phyloP scores from a whole-genome alignment of 2,797 vertebrate species.

The Sebastiscus albofasciatus region DNA sequence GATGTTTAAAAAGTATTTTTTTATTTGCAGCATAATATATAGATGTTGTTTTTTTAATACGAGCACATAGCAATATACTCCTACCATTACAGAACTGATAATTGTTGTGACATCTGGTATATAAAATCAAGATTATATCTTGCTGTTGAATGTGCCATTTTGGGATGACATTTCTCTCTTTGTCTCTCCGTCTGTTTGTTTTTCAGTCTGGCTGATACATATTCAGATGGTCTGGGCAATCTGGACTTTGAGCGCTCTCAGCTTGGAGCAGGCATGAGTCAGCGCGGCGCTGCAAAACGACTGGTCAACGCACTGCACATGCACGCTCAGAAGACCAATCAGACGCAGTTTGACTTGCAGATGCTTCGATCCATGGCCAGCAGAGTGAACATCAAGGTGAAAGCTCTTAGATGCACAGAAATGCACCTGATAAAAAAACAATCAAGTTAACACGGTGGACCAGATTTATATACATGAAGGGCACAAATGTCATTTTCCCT shows the following conservation, averaged over 20 bases:
- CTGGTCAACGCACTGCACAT: conserved; percentile 90
- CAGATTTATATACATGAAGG: neutral
- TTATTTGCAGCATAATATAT: neutral
- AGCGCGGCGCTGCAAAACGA: conserved; percentile 89
- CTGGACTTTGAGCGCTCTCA: conserved; percentile 97
- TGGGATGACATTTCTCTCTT: neutral
- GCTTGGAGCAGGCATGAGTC: conserved; percentile 97
- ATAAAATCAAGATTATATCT: neutral
- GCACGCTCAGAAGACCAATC: conserved; percentile 89
- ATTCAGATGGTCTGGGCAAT: conserved; percentile 94
- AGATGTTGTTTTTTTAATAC: neutral
- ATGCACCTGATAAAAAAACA: neutral
- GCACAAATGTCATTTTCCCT: too few species aligned
- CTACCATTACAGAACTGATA: neutral
- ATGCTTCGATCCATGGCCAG: conserved; percentile 87
- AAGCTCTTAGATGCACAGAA: neutral
- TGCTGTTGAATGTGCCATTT: neutral
- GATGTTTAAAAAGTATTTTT: neutral
- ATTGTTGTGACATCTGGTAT: neutral
- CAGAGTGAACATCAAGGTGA: conserved; percentile 89
- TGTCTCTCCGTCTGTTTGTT: neutral
- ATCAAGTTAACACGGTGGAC: fast-evolving
- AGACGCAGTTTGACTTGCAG: conserved; percentile 91
- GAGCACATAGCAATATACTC: neutral
- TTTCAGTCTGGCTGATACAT: conserved; percentile 92